A percentile compares a stretch with the other conserved stretches of the same genome.
Conservation (phyloP, 2,797 vertebrate species). For the Hozukius guyotensis region DNA sequence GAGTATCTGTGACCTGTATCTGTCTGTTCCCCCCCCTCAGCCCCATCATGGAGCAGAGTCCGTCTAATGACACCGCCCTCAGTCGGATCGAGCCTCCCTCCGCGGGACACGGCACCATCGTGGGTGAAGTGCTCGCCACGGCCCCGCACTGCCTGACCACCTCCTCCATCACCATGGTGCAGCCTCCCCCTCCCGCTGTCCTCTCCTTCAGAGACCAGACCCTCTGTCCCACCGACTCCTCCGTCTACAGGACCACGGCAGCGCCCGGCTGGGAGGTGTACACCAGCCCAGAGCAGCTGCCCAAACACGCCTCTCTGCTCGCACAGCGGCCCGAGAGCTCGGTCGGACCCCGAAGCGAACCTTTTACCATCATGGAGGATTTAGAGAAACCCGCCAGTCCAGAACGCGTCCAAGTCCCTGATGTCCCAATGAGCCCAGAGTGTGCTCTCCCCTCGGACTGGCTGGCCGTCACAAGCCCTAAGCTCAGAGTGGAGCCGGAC, state of each 20-base stretch:
- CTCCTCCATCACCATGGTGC: conserved; percentile 69
- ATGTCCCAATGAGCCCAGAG: conserved; percentile 66
- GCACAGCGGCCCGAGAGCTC: neutral
- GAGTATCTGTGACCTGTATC: no score
- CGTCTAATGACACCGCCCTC: conserved; percentile 33
- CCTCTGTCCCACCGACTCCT: neutral
- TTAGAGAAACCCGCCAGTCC: neutral
- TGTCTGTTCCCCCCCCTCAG: conserved; percentile 64
- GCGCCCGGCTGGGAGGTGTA: conserved; percentile 58
- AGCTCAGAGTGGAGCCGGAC: conserved; percentile 11
- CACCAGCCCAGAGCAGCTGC: conserved; percentile 40
- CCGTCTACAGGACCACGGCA: neutral
- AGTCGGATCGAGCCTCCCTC: neutral
- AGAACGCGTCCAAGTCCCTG: neutral
- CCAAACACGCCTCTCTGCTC: neutral
- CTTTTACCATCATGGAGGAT: conserved; percentile 47
- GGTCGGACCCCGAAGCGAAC: neutral
- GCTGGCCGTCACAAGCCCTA: conserved; percentile 36
- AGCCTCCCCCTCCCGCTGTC: conserved; percentile 45
- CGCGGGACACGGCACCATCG: conserved; percentile 66
- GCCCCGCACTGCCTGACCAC: conserved; percentile 50
- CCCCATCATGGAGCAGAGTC: conserved; percentile 81
- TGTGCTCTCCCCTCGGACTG: conserved; percentile 15
- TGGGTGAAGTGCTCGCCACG: conserved; percentile 60
- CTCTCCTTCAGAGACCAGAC: conserved; percentile 81